Evolutionary conservation across 1,140 invertebrate species (phyloP).

Genomic region (Gryon sp.): DNA sequence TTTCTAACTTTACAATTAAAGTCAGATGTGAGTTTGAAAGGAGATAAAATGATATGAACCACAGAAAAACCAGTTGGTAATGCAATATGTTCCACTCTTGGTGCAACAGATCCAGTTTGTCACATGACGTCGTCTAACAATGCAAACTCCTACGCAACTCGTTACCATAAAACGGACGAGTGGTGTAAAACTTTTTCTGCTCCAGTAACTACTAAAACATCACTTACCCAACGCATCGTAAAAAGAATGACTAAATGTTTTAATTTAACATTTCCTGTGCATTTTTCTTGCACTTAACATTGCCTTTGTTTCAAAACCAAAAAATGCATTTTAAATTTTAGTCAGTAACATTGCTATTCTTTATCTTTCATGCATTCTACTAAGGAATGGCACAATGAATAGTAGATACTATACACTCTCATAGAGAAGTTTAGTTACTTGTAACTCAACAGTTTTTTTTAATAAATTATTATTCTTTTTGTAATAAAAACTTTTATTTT

Average conservation of each 20-base stretch:
- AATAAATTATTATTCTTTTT: background rate
- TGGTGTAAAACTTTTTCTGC: constrained; percentile 68
- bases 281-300: background rate
- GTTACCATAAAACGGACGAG: constrained; percentile 60
- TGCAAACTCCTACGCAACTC: constrained; percentile 67
- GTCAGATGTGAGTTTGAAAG: constrained; percentile 11
- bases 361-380: too few species aligned
- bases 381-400: too few species aligned
- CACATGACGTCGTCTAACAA: constrained; percentile 69
- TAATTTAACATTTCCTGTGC: constrained; percentile 44
- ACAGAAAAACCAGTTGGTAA: constrained; percentile 68
- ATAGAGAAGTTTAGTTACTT: too few species aligned
- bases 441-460: too few species aligned
- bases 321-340: too few species aligned
- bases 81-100: constrained; percentile 69
- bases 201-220: constrained; percentile 64
- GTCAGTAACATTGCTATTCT: background rate
- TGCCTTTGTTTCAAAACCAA: too few species aligned
- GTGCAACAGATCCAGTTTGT: constrained; percentile 71
- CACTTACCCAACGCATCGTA: constrained; percentile 37
- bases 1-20: constrained; percentile 44
- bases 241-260: constrained; percentile 46
- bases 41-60: constrained; percentile 36
- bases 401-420: too few species aligned
- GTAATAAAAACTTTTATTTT: constrained; percentile 64